Evolutionary conservation across 1,140 invertebrate genomes (phyloP), one percentile per base, ranked within the genome.

Genomic region (Cotesia vestalis): DNA sequence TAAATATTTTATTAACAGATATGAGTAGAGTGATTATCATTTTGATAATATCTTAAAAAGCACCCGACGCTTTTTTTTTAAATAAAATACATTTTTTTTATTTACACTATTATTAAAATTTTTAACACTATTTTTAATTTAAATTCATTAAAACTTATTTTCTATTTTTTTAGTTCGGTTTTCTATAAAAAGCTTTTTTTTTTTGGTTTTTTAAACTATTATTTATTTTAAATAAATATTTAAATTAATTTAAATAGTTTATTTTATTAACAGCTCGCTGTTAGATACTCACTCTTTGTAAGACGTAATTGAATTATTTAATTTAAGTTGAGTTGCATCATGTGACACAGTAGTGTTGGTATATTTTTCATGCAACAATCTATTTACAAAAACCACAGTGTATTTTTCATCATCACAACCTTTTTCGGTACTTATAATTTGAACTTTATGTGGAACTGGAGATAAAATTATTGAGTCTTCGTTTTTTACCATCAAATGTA

Each of bases 331-430:
- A n/a, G 70, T 20, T 61, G 40, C 11, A 46, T 59, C 71, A 20
- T 46, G 66, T 66, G 34, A 74, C 52, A 75, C 17, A 35, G 36
- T 60, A 1, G 70, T 17, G 46, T 64, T 71, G 9, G 59, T 62
- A 69, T 78, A 81, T 46, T 75, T 78, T 6, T 70, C 72, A 63
- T 78, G 74, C 64, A 82, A 53, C 8, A 79, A 78, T 68, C 77
- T 78, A 67, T 82, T 76, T 4, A 81, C 17, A 34, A 81, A 66
- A 12, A 81, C 67, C 20, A 84, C 79, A 62, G 75, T 77, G 67
- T 81, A 84, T 4, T 74, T 53, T 35, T 79, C 78, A 14, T 78
- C 79, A 68, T 83, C 82, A 34, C 79, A 80, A 57, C 77, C 78
- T 53, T 75, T 77, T 74, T 79, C 79, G 9, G 74, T 71, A 53